These are phyloP conservation scores for Neoniphon sammara DNA, from an alignment of 2,797 vertebrate genomes.

Conservation along the genomic window DNA sequence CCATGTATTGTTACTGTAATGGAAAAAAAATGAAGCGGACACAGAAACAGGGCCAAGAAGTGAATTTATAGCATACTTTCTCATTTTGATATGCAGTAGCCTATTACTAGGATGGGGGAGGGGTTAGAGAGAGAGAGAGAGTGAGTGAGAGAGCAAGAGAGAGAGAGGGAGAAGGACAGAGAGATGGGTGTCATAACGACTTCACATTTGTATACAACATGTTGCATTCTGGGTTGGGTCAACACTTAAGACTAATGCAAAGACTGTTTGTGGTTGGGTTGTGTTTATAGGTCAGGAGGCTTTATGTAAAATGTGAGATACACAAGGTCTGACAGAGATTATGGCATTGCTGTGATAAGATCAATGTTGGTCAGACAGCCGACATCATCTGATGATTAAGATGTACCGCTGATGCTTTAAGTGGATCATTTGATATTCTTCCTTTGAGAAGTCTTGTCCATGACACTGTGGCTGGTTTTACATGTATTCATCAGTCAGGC, in stretches of 20 bases:
- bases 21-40: slow-evolving; percentile 29
- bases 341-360: slow-evolving; percentile 44
- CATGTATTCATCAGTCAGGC: not conserved
- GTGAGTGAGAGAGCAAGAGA: not conserved
- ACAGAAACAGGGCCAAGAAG: slow-evolving; percentile 38
- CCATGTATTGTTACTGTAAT: slow-evolving; percentile 62
- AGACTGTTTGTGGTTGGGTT: not conserved
- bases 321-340: not conserved
- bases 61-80: slow-evolving; percentile 28
- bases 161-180: not conserved
- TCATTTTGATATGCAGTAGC: slow-evolving; percentile 12
- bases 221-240: not conserved
- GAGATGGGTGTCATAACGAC: not conserved
- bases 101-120: not conserved
- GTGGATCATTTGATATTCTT: slow-evolving; percentile 4
- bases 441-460: not conserved
- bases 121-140: not conserved
- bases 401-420: not conserved
- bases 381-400: slow-evolving; percentile 5
- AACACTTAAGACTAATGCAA: not conserved
- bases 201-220: not conserved
- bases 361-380: slow-evolving; percentile 33
- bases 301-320: slow-evolving; percentile 1
- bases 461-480: not conserved
- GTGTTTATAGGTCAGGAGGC: slow-evolving; percentile 51